phyloP scores from a whole-genome alignment of 2,888 invertebrate genomes.

The Orchesellides sinensis region DNA sequence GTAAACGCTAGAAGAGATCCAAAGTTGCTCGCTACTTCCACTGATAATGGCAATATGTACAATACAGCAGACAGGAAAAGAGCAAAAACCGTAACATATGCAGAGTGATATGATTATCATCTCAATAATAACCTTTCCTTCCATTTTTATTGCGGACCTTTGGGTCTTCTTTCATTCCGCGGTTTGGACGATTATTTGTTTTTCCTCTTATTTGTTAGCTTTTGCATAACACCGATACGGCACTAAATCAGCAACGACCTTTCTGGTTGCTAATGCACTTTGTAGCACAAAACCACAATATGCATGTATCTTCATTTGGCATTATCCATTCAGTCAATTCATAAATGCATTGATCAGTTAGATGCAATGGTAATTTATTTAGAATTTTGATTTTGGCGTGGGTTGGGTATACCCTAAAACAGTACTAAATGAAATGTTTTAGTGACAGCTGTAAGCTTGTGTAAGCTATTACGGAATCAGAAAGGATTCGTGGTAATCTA shows the following conservation, averaged over 20 bases:
- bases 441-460: background rate
- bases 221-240: slow-evolving; percentile 25
- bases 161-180: slow-evolving; percentile 55
- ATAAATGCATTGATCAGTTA: too few relatives aligned
- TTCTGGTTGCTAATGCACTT: background rate
- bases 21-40: background rate
- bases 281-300: too few relatives aligned
- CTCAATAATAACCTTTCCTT: slow-evolving; percentile 49
- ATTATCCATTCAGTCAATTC: too few relatives aligned
- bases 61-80: background rate
- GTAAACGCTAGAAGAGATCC: too few relatives aligned
- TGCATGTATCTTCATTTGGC: too few relatives aligned
- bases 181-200: slow-evolving; percentile 58
- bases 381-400: too few relatives aligned
- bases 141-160: slow-evolving; percentile 38
- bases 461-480: too few relatives aligned
- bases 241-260: slow-evolving; percentile 51
- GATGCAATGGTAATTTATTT: too few relatives aligned
- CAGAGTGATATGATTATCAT: slow-evolving; percentile 38
- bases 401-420: too few relatives aligned
- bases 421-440: too few relatives aligned
- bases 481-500: too few relatives aligned
- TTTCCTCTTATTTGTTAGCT: slow-evolving; percentile 42
- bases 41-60: background rate
- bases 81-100: slow-evolving; percentile 6